Evolutionary conservation across 2,888 invertebrate species (phyloP), one percentile per base, ranked within the genome.

Genomic region (Leptarthrus brevirostris): DNA sequence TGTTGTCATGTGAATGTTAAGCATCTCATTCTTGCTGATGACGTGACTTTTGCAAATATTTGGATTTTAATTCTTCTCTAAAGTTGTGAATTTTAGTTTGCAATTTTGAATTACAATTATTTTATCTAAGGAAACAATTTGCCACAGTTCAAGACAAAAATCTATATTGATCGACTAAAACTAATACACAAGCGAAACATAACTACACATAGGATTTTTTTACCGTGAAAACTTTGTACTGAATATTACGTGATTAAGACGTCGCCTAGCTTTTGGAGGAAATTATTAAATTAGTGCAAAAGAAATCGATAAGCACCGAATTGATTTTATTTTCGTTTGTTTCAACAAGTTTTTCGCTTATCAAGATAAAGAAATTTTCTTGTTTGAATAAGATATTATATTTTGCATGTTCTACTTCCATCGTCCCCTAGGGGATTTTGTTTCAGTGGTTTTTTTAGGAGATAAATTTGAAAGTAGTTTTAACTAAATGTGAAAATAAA

Each of bases 341-440:
- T 58, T 58, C 58, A 58, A 58, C 58, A 58, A 58, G 58, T 58
- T 58, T 36, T 36, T 30, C 30, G 30, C 4, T 6, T n/a, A 40
- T 40, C n/a, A 12, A 40, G 8, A 40, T 40, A 1, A 40, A 40
- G 40, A n/a, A 30, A n/a, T 12, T 40, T 12, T 40, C n/a, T 30
- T 3, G 30, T 30, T 30, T 8, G 30, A 40, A 40, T 6, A 40
- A 40, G 12, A 12, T 40, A 40, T 40, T 3, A 1, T 12, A 12
- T 40, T 40, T 40, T 40, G 40, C 40, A 40, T 12, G n/a, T 40
- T 40, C n/a, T 12, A 40, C 3, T 40, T 40, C n/a, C 40, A 40
- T 40, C n/a, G 40, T 40, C 12, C 40, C n/a, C 40, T 40, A 40
- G 12, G 12, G 12, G 3, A 40, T 12, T 40, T 40, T n/a, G n/a